phyloP scores from a whole-genome alignment of 2,797 vertebrate species.

The Acomys russatus region DNA sequence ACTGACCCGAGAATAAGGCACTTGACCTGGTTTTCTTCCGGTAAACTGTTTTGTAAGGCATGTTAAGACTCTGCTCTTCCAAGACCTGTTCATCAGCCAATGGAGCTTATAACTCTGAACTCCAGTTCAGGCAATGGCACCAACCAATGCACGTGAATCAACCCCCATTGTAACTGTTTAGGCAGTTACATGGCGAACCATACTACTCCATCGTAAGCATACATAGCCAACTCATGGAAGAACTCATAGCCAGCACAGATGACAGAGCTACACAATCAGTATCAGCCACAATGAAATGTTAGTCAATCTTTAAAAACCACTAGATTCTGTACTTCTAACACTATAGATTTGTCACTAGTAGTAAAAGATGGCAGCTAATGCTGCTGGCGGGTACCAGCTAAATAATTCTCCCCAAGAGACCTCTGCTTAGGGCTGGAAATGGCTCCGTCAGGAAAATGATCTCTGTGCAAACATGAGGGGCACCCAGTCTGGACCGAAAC shows the following conservation, averaged over 20 bases:
- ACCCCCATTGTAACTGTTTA: too few species aligned
- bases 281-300: not conserved
- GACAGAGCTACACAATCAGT: too few species aligned
- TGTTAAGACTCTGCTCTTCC: too few species aligned
- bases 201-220: too few species aligned
- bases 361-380: not conserved
- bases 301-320: not conserved
- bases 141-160: too few species aligned
- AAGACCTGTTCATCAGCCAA: too few species aligned
- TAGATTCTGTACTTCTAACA: not conserved
- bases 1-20: not conserved
- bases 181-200: too few species aligned
- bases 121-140: too few species aligned
- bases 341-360: not conserved
- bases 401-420: not conserved
- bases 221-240: not conserved
- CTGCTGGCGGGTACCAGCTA: not conserved
- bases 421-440: not conserved
- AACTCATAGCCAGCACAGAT: not conserved
- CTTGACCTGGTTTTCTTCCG: not conserved
- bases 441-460: not conserved
- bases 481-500: not conserved
- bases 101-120: too few species aligned
- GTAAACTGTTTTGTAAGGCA: constrained; percentile 28
- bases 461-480: not conserved